Evolutionary conservation across 92 coral and sea anemone genomes (phyloP), one percentile per base, ranked within the genome.

Genomic region (Epizoanthus rinbou): DNA sequence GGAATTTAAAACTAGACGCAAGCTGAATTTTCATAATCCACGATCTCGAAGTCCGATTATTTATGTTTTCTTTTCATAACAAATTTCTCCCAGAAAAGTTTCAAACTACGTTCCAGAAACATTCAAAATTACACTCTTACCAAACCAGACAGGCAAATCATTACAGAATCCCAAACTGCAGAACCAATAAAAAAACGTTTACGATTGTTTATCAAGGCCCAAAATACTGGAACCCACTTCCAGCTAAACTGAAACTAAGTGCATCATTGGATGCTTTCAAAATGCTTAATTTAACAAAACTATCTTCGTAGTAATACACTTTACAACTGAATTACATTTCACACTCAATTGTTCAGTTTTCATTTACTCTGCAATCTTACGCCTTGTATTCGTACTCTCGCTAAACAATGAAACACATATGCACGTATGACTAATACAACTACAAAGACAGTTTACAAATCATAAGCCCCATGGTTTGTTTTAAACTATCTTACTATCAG

Each of bases 121-220:
- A 18, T 57, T 57, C 60, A 6, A 57, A 57, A 57, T 2, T 3
- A 57, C 60, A 57, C 14, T 57, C 60, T 57, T 57, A 3, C n/a
- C 60, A 57, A 57, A 57, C 60, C 19, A 57, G 60, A 57, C 16
- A 57, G 19, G 60, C 60, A 57, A 13, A 18, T 56, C n/a, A 17
- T 56, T 56, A 56, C 18, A 58, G 64, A 58, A 58, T 59, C 65
- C 65, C 65, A 25, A 6, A 16, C 65, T n/a, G 8, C 18, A 59
- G 21, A 59, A 59, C 65, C 8, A 59, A 59, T 59, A 31, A 23
- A 25, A 67, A 67, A 43, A 67, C 11, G 35, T 67, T 67, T n/a
- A 67, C 43, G 35, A 67, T 67, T 67, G 73, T 67, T 67, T 67
- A 67, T 43, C 16, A 24, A 13, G 73, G 73, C 73, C 73, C 73